These are phyloP conservation scores for Cydia amplana DNA, from an alignment of 1,140 invertebrate species.

Conservation along the genomic window DNA sequence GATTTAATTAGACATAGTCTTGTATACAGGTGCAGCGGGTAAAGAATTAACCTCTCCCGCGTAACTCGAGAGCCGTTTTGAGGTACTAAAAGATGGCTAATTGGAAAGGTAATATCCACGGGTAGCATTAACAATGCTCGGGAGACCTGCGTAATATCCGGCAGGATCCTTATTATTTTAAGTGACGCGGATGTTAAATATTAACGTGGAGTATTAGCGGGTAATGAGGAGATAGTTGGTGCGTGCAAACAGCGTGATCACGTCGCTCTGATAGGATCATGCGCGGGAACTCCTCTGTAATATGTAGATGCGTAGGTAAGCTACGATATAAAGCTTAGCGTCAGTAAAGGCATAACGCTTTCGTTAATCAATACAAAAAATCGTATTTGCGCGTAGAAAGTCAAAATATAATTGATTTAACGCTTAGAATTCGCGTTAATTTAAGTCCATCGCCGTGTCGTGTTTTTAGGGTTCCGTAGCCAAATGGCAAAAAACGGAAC, in stretches of 20 bases:
- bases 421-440: too few relatives aligned
- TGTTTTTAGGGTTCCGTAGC: too few relatives aligned
- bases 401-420: too few relatives aligned
- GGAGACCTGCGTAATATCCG: constrained; percentile 58
- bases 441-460: too few relatives aligned
- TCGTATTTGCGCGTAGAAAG: too few relatives aligned
- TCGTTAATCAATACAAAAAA: too few relatives aligned
- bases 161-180: constrained; percentile 67
- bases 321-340: not conserved
- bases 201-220: constrained; percentile 37
- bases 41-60: constrained; percentile 50
- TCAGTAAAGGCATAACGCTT: too few relatives aligned
- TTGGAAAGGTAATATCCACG: constrained; percentile 75
- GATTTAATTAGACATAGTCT: constrained; percentile 71
- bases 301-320: not conserved
- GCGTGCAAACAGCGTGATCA: constrained; percentile 35
- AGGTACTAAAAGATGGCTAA: constrained; percentile 70
- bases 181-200: constrained; percentile 48
- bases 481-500: too few relatives aligned
- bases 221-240: constrained; percentile 21
- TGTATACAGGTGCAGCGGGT: constrained; percentile 51
- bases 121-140: constrained; percentile 72
- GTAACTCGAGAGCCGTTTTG: constrained; percentile 66
- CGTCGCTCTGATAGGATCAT: constrained; percentile 20
- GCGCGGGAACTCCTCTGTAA: not conserved